A percentile compares a stretch with the other conserved stretches of the same genome.
Conservation (phyloP, 2,888 invertebrate genomes). For the Heliconius cydno region DNA sequence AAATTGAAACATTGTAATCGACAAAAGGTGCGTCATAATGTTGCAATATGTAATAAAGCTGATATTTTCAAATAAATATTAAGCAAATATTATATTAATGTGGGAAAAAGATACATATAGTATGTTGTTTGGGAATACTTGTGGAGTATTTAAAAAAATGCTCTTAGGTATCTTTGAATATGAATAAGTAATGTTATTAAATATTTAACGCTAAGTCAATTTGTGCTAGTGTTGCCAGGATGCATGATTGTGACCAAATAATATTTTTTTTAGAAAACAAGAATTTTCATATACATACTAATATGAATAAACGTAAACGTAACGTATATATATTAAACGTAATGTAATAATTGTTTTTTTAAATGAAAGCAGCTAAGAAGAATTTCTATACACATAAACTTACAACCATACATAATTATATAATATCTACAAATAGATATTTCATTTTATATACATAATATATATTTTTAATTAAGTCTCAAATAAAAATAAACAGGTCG, state of each 20-base stretch:
- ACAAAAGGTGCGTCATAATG: neutral
- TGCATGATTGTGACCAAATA: conserved; percentile 13
- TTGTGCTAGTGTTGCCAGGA: conserved; percentile 5
- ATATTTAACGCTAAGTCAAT: conserved; percentile 14
- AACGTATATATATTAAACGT: too few relatives aligned
- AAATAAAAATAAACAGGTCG: conserved; percentile 1
- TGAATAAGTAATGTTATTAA: conserved; percentile 4
- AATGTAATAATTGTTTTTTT: neutral
- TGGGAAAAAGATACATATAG: conserved; percentile 2
- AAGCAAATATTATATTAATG: conserved; percentile 25
- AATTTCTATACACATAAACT: neutral
- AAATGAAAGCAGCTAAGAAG: neutral
- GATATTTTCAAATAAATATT: conserved; percentile 28
- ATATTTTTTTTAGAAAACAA: neutral
- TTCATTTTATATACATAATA: neutral
- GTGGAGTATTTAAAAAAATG: neutral
- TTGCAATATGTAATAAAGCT: conserved; percentile 25
- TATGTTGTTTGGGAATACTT: neutral
- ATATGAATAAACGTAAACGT: too few relatives aligned
- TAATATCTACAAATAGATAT: neutral
- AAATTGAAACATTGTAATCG: conserved; percentile 1
- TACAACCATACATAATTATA: too few relatives aligned
- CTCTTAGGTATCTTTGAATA: neutral
- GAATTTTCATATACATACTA: neutral
- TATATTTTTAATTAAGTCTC: conserved; percentile 12